phyloP scores from a whole-genome alignment of 2,797 vertebrate genomes.

The Todus mexicanus region DNA sequence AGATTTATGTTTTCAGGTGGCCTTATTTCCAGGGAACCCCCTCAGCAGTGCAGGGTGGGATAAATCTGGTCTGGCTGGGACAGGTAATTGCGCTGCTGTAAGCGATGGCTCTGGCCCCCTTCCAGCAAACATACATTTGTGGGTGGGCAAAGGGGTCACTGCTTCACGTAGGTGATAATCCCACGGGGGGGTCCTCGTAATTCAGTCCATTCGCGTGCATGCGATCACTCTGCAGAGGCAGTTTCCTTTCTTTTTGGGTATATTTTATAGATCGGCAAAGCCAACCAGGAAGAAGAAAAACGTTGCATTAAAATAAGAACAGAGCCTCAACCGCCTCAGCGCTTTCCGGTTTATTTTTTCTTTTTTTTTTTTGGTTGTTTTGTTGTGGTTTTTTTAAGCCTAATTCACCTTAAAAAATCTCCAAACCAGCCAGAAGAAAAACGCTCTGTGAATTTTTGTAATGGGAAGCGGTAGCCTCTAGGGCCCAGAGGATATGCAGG shows the following conservation, averaged over 20 bases:
- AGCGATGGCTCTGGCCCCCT: background rate
- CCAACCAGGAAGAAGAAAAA: background rate
- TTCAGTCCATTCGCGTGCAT: background rate
- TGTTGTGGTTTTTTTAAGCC: background rate
- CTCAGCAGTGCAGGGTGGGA: background rate
- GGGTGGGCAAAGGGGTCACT: background rate
- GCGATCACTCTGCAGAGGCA: background rate
- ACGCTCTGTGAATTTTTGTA: background rate
- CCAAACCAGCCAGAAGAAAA: background rate
- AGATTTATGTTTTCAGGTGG: background rate
- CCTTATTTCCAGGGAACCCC: background rate
- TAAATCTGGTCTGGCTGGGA: background rate
- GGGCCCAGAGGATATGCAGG: constrained; percentile 66
- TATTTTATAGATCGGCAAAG: background rate
- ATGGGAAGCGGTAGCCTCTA: constrained; percentile 55
- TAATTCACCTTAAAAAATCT: constrained; percentile 32
- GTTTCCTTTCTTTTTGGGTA: background rate
- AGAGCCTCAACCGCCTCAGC: background rate
- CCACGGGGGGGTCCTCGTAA: background rate
- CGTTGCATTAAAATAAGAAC: background rate
- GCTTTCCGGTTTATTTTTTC: background rate
- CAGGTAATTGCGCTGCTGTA: background rate
- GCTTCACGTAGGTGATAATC: background rate
- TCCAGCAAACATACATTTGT: background rate
- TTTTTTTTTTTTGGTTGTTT: background rate